Conservation (phyloP, 2,113 vertebrate species). For the Bufo gargarizans region DNA sequence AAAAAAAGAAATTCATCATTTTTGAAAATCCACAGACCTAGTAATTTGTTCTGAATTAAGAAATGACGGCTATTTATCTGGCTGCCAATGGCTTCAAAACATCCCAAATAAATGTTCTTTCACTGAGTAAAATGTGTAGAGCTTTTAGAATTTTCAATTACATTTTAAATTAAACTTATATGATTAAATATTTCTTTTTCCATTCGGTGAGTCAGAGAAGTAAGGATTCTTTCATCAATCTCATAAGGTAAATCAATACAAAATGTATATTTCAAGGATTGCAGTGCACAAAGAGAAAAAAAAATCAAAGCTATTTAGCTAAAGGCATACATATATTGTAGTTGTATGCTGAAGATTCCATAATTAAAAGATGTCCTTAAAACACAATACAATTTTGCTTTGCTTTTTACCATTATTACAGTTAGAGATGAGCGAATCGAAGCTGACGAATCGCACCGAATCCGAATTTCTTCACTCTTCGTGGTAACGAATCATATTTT, state of each 20-base stretch:
- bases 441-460: too few species aligned
- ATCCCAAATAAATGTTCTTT: slow-evolving; percentile 18
- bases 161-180: slow-evolving; percentile 41
- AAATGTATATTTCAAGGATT: slow-evolving; percentile 48
- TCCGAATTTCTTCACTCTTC: too few species aligned
- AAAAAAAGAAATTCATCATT: not conserved
- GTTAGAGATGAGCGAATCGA: too few species aligned
- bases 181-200: slow-evolving; percentile 36
- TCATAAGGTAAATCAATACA: slow-evolving; percentile 46
- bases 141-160: slow-evolving; percentile 41
- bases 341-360: not conserved
- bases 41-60: slow-evolving; percentile 19
- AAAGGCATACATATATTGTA: slow-evolving; percentile 3
- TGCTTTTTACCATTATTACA: too few species aligned
- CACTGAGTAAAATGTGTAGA: slow-evolving; percentile 19
- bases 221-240: slow-evolving; percentile 40
- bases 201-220: slow-evolving; percentile 26
- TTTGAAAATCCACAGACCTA: not conserved
- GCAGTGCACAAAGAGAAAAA: not conserved
- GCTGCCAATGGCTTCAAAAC: not conserved
- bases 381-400: not conserved
- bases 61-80: slow-evolving; percentile 16
- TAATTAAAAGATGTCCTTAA: not conserved
- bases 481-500: too few species aligned
- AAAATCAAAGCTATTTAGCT: slow-evolving; percentile 16